Evolutionary conservation across 2,888 invertebrate species (phyloP), one percentile per base, ranked within the genome.

Genomic region (Chloroclystis v-ata): DNA sequence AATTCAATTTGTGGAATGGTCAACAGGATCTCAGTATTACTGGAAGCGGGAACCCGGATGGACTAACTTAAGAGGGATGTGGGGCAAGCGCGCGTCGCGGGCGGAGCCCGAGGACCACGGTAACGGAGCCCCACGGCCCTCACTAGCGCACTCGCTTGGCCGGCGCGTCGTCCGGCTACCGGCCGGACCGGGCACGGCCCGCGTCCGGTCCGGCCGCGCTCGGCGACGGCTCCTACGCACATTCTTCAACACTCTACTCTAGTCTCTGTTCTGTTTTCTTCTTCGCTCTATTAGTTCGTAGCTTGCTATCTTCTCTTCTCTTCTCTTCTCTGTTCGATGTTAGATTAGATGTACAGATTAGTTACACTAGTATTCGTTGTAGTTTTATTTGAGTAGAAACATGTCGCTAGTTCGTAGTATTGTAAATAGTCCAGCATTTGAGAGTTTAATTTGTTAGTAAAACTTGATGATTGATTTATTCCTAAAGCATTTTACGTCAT

Each of bases 1-100:
- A 28, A 39, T 41, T 49, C 37, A 50, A 50, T 51, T 28, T 63
- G 47, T 65, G 43, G 44, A 60, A 54, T 61, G 51, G 56, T 66
- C 75, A 56, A 77, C 84, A 92, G 92, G 93, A 68, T 89, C 92
- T 11, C 49, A 49, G 59, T 87, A 82, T 69, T 93, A 93, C 92
- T 93, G 92, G 69, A 94, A 94, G 80, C 89, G 94, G 50, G 93
- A 94, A 67, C 92, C 93, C 8, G 92, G 92, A 72, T 94, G 94
- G 94, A 93, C 92, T 72, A 93, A 93, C 75, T 84, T 94, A 61
- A 92, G 93, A 78, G 94, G 94, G 50, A 91, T 94, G 78, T 94
- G 94, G 94, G 94, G 94, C 63, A 93, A 94, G 75, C 89, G 94
- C 51, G 79, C 81, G 8, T 47, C 48, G 44, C 43, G 43, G 54